Evolutionary conservation across 2,113 vertebrate species (phyloP).

Genomic region (Dromiciops gliroides): DNA sequence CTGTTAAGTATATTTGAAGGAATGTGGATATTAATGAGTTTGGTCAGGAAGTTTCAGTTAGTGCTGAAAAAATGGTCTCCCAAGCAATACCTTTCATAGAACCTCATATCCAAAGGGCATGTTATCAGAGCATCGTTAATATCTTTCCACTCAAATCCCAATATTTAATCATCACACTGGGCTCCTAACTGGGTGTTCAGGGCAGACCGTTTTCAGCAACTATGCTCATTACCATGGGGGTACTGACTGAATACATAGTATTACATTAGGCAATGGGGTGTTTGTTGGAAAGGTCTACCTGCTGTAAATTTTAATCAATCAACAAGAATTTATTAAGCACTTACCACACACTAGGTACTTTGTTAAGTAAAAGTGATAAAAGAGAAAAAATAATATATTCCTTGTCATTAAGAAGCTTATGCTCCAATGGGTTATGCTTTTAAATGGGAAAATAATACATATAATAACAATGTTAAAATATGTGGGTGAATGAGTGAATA

Average conservation of each 20-base stretch:
- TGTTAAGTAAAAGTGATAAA: neutral
- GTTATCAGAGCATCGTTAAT: neutral
- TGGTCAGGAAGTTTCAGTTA: conserved; percentile 68
- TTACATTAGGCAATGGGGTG: neutral
- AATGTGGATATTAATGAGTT: conserved; percentile 66
- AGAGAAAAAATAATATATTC: neutral
- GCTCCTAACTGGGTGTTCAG: neutral
- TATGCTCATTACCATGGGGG: neutral
- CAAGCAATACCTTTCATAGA: neutral
- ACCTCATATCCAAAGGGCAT: neutral
- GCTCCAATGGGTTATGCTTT: neutral
- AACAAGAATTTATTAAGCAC: neutral
- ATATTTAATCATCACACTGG: neutral
- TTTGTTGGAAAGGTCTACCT: neutral
- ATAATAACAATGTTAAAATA: neutral
- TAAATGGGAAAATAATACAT: neutral
- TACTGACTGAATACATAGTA: neutral
- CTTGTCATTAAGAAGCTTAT: neutral
- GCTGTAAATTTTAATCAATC: neutral
- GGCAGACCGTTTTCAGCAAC: neutral
- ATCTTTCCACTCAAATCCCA: neutral
- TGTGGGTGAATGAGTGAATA: neutral
- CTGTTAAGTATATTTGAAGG: conserved; percentile 70
- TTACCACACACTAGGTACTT: neutral
- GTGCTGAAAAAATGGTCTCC: conserved; percentile 65